Evolutionary conservation across 2,888 invertebrate genomes (phyloP).

Genomic region (Dolichomitus sp.): DNA sequence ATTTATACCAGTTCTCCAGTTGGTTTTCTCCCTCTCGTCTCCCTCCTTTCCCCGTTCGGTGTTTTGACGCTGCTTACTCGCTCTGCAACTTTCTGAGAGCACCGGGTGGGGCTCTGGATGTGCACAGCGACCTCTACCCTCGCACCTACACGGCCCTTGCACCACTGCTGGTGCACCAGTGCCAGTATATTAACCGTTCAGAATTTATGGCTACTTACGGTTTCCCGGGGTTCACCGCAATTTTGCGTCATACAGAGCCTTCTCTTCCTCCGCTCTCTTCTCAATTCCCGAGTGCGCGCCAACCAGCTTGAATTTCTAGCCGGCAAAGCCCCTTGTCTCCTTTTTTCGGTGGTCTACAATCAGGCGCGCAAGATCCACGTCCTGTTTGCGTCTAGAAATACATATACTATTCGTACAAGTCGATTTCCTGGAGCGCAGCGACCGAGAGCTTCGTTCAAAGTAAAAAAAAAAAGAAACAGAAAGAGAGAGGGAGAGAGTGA

Average conservation of each 20-base stretch:
- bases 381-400: constrained; percentile 22
- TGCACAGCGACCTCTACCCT: constrained; percentile 53
- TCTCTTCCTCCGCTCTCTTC: neutral
- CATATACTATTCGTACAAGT: constrained; percentile 49
- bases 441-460: constrained; percentile 49
- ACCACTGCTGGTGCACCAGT: constrained; percentile 48
- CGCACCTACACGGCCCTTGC: neutral
- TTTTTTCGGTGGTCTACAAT: constrained; percentile 21
- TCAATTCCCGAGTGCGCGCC: constrained; percentile 2
- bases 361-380: constrained; percentile 22
- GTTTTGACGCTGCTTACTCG: constrained; percentile 39
- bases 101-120: constrained; percentile 25
- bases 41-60: constrained; percentile 3
- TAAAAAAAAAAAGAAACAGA: neutral
- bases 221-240: constrained; percentile 71
- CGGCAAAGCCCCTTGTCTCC: neutral
- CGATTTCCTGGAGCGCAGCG: constrained; percentile 49
- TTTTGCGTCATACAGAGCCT: constrained; percentile 67
- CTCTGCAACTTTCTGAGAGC: constrained; percentile 30
- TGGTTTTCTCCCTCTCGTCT: constrained; percentile 8
- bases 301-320: neutral
- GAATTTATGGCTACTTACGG: constrained; percentile 79
- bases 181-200: constrained; percentile 79
- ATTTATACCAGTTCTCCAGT: constrained; percentile 34
- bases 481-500: neutral